Conservation (phyloP, 2,888 invertebrate genomes). For the Conomelus anceps region DNA sequence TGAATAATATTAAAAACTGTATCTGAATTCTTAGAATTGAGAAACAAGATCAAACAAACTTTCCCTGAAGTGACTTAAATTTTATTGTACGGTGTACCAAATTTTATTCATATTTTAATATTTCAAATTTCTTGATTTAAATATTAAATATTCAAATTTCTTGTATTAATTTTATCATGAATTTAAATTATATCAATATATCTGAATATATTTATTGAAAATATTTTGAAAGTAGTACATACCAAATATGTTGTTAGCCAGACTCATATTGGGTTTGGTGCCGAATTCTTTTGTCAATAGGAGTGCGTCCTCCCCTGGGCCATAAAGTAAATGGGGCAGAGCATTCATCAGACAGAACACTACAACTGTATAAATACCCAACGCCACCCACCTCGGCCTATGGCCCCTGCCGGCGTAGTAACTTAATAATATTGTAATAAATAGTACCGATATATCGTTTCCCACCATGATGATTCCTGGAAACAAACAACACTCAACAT, state of each 20-base stretch:
- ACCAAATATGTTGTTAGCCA: conserved; percentile 12
- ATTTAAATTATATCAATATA: not conserved
- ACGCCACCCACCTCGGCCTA: conserved; percentile 65
- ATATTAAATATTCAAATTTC: no score
- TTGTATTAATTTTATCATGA: no score
- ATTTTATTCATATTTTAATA: no score
- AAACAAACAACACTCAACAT: no score
- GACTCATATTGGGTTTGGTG: conserved; percentile 7
- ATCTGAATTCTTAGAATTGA: no score
- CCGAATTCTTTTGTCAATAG: conserved; percentile 53
- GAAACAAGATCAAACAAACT: no score
- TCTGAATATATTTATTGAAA: not conserved
- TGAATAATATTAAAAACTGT: no score
- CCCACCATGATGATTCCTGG: conserved; percentile 63
- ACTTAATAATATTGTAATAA: conserved; percentile 58
- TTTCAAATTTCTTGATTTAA: no score
- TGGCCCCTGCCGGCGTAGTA: conserved; percentile 66
- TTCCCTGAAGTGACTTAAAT: no score
- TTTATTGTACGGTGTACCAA: no score
- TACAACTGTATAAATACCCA: conserved; percentile 53
- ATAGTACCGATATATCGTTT: conserved; percentile 64
- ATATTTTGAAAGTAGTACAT: not conserved
- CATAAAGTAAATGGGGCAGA: conserved; percentile 61
- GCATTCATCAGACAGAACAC: conserved; percentile 59
- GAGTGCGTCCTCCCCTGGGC: conserved; percentile 59